Evolutionary conservation across 2,113 vertebrate genomes (phyloP).

Genomic region (Actenoides lindsayi): DNA sequence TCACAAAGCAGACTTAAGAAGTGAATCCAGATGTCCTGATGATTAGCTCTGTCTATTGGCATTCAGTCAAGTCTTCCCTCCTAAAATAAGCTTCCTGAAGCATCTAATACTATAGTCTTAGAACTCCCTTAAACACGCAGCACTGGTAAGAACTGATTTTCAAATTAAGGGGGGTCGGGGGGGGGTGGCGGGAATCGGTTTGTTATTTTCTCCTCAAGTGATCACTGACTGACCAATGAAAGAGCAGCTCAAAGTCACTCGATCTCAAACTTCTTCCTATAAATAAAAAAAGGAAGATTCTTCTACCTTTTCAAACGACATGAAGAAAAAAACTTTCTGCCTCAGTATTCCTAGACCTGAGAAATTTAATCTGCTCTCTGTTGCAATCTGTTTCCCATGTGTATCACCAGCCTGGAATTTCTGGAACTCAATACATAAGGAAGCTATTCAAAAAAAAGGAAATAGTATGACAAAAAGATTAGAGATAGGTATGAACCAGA

Average conservation of each 20-base stretch:
- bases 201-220: neutral
- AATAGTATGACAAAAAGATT: neutral
- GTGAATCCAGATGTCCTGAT: constrained; percentile 54
- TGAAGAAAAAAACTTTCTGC: neutral
- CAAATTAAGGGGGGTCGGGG: neutral
- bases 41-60: constrained; percentile 55
- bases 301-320: constrained; percentile 2
- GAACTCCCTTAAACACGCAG: neutral
- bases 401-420: constrained; percentile 48
- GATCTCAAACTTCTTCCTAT: neutral
- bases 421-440: constrained; percentile 59
- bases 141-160: neutral
- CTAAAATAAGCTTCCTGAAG: constrained; percentile 60
- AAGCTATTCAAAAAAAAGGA: constrained; percentile 54
- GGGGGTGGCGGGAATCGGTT: neutral
- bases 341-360: constrained; percentile 32
- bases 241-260: neutral
- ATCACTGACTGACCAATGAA: neutral
- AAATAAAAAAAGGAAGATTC: neutral
- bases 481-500: constrained; percentile 3
- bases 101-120: constrained; percentile 36
- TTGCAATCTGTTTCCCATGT: constrained; percentile 50
- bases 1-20: constrained; percentile 47
- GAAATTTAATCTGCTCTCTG: constrained; percentile 39
- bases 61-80: constrained; percentile 42